Percentiles rank a stretch among this genome's conserved stretches.
Evolutionary conservation across 2,797 vertebrate genomes (phyloP).

Genomic region (Momotus momota): DNA sequence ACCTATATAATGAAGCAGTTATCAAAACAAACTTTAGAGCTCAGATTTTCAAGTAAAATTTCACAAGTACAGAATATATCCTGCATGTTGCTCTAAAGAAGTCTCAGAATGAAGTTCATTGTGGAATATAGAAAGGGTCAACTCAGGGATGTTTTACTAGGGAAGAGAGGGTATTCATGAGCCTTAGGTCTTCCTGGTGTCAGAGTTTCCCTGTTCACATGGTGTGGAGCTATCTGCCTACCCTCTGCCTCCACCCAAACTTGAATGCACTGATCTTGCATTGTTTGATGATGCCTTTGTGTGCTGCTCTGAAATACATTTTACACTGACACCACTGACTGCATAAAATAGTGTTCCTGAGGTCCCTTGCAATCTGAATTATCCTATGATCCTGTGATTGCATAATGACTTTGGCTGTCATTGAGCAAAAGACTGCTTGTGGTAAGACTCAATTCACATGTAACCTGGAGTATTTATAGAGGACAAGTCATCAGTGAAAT

Average conservation of each 20-base stretch:
- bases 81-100: not conserved
- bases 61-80: not conserved
- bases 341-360: not conserved
- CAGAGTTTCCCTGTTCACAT: not conserved
- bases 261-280: not conserved
- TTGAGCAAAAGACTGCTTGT: not conserved
- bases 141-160: not conserved
- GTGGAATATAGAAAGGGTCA: not conserved
- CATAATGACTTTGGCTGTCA: not conserved
- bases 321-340: not conserved
- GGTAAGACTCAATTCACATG: constrained; percentile 6
- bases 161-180: not conserved
- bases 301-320: not conserved
- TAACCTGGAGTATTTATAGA: not conserved
- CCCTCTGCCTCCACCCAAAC: not conserved
- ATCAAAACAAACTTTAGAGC: not conserved
- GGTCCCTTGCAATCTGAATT: not conserved
- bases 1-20: not conserved
- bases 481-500: not conserved
- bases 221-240: not conserved
- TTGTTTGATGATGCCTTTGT: not conserved
- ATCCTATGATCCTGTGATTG: not conserved
- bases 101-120: not conserved
- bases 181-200: not conserved
- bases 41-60: not conserved